These are phyloP conservation scores for Cariama cristata DNA, from an alignment of 2,113 vertebrate species.

Conservation along the genomic window DNA sequence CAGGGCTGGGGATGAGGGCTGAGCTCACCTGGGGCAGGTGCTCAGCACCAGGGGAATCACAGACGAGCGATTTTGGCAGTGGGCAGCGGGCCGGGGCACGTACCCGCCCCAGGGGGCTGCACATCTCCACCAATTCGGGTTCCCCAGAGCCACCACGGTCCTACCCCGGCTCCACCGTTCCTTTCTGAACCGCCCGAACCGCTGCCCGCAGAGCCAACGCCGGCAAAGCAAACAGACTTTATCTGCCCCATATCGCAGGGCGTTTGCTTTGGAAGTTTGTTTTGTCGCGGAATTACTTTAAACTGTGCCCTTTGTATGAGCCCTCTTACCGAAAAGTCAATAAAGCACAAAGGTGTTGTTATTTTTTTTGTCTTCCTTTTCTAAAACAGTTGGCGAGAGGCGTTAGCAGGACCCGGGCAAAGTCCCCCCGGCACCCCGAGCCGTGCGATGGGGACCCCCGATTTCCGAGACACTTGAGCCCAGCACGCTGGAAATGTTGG, in stretches of 20 bases:
- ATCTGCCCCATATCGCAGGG: neutral
- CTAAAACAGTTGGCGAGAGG: accelerated
- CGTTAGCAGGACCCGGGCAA: accelerated
- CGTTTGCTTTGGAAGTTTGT: neutral
- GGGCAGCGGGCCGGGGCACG: accelerated
- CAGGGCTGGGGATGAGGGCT: neutral
- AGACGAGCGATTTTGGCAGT: neutral
- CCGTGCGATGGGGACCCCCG: accelerated
- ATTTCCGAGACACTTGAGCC: neutral
- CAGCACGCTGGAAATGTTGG: neutral
- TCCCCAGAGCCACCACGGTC: neutral
- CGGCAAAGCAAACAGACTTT: neutral
- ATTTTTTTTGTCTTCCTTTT: neutral
- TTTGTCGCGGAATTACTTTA: neutral
- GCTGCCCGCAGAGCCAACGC: neutral
- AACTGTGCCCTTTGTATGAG: neutral
- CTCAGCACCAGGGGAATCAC: neutral
- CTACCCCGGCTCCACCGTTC: neutral
- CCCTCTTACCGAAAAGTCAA: neutral
- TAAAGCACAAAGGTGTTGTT: neutral
- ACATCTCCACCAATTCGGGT: accelerated
- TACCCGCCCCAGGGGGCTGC: accelerated
- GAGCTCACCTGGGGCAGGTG: neutral
- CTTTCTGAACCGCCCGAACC: neutral
- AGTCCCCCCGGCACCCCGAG: neutral